phyloP scores from a whole-genome alignment of 1,140 invertebrate species.

The Drosophila fuyamai region DNA sequence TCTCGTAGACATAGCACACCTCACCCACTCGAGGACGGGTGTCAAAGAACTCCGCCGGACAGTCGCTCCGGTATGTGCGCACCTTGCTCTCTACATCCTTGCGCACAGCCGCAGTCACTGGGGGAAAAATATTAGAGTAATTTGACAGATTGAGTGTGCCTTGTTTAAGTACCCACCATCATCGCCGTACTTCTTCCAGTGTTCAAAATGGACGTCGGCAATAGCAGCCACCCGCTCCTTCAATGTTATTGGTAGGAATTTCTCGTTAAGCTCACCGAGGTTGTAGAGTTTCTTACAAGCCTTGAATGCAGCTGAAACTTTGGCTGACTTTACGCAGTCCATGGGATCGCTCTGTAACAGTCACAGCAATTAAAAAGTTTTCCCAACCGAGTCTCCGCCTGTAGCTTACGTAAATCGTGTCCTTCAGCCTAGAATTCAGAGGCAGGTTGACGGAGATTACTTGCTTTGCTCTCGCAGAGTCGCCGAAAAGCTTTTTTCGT shows the following conservation, averaged over 20 bases:
- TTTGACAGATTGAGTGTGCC: background rate
- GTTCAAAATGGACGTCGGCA: slow-evolving; percentile 70
- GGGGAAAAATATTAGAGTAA: background rate
- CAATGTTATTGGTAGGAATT: slow-evolving; percentile 90
- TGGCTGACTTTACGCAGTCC: slow-evolving; percentile 88
- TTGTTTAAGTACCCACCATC: slow-evolving; percentile 45
- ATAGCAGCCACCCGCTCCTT: slow-evolving; percentile 84
- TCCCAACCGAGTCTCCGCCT: background rate
- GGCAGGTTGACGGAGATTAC: slow-evolving; percentile 86
- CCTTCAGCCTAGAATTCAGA: slow-evolving; percentile 87
- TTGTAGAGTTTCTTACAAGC: slow-evolving; percentile 90
- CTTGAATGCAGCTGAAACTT: slow-evolving; percentile 92
- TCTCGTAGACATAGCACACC: slow-evolving; percentile 66
- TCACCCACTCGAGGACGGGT: slow-evolving; percentile 61
- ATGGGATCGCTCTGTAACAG: slow-evolving; percentile 87
- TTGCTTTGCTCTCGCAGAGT: slow-evolving; percentile 45
- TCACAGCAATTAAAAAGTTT: background rate
- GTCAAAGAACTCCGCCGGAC: slow-evolving; percentile 60
- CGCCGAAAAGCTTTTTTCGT: background rate
- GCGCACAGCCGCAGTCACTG: slow-evolving; percentile 30
- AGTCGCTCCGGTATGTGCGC: slow-evolving; percentile 31
- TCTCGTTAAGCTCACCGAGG: slow-evolving; percentile 91
- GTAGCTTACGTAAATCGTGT: slow-evolving; percentile 49
- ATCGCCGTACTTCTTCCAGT: slow-evolving; percentile 87
- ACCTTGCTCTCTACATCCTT: background rate